Evolutionary conservation across 2,113 vertebrate genomes (phyloP), one percentile per base, ranked within the genome.

Genomic region (Procapra przewalskii): DNA sequence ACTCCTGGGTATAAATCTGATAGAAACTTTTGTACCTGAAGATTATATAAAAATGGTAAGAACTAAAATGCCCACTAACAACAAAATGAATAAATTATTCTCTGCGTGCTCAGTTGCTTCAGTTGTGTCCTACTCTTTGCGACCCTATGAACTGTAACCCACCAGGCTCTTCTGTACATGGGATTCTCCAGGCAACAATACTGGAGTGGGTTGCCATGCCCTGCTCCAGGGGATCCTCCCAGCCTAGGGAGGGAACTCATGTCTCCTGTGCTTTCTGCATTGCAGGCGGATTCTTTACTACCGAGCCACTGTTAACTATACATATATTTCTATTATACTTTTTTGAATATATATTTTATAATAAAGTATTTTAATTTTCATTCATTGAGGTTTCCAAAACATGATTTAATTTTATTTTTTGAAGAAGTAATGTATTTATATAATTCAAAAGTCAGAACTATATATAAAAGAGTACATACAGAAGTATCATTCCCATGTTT

Each of bases 371-470:
- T 86, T 71, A 62, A 82, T 88, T 96, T 82, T 94, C 57, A 84
- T 84, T n/a, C 15, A 2, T 75, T 94, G 31, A 33, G 27, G 48
- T 96, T 90, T 97, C 71, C 13, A 91, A 90, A 94, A 92, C 57
- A 92, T 62, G 40, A 62, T 57, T 90, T 83, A 59, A 85, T 45
- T 92, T 89, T 80, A 81, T 88, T 57, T 92, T 96, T 81, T 77
- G 0, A 90, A 59, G 57, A 64, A 85, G 48, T 90, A 71, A 91
- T 45, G 36, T 87, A 83, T 36, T 79, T 50, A 92, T 3, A 21
- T 15, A 91, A 81, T 86, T 96, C 27, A 89, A 88, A 97, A 95
- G 29, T 83, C 27, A 95, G 91, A 93, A 91, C 54, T 82, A 89
- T 57, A 85, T 64, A 95, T 67, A 33, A 48, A 95, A 75, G 88